Conservation (phyloP, 2,888 invertebrate genomes). For the Smittia sp. region DNA sequence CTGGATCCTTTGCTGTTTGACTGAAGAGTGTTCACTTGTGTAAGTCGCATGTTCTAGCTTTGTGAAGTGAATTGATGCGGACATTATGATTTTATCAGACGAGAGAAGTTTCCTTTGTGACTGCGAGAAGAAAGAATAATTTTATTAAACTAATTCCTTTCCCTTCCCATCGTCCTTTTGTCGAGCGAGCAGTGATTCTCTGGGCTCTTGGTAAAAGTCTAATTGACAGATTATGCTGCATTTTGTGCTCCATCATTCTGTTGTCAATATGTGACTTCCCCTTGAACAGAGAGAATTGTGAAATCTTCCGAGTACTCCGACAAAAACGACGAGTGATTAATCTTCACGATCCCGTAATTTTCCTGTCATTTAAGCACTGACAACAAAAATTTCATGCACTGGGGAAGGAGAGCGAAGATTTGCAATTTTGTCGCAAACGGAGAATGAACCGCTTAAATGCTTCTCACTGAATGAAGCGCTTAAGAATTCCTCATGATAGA, state of each 20-base stretch:
- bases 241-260: conserved; percentile 33
- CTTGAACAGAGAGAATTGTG: neutral
- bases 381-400: conserved; percentile 5
- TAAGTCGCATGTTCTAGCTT: neutral
- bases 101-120: neutral
- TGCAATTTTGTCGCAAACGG: neutral
- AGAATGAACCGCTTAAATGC: neutral
- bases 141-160: conserved; percentile 3
- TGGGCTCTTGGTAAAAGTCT: neutral
- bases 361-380: conserved; percentile 1
- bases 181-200: neutral
- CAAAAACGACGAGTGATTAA: neutral
- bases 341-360: conserved; percentile 12
- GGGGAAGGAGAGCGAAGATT: neutral
- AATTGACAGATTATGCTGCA: conserved; percentile 31
- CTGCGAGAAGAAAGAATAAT: neutral
- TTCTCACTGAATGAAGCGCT: neutral
- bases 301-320: neutral
- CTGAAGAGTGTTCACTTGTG: neutral
- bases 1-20: conserved; percentile 2
- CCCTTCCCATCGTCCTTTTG: neutral
- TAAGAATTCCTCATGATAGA: neutral
- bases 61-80: neutral
- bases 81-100: conserved; percentile 27
- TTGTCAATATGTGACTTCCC: conserved; percentile 28